Conservation (phyloP, 2,113 vertebrate species). For the Phocoena sinus region DNA sequence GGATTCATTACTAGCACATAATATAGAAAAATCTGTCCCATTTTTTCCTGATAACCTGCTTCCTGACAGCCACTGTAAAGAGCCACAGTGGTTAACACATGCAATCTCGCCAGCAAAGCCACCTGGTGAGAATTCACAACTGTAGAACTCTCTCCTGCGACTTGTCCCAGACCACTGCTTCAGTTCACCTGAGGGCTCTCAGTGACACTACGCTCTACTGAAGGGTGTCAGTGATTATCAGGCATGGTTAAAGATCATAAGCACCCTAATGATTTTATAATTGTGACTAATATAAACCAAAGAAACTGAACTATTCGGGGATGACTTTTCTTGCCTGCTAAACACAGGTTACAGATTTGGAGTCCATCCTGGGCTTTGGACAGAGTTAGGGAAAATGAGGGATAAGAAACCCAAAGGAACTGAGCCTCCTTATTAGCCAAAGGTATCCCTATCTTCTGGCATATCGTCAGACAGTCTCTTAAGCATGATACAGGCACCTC, state of each 20-base stretch:
- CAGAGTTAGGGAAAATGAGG: not conserved
- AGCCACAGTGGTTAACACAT: constrained; percentile 23
- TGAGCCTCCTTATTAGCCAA: not conserved
- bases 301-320: not conserved
- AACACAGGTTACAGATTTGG: not conserved
- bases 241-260: constrained; percentile 10
- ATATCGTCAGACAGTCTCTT: not conserved
- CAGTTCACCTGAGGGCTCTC: not conserved
- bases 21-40: not conserved
- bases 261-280: not conserved
- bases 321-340: not conserved
- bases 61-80: not conserved
- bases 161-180: not conserved
- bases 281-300: not conserved
- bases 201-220: not conserved
- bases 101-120: constrained; percentile 44
- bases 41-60: constrained; percentile 26
- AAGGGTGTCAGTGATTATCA: not conserved
- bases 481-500: not conserved
- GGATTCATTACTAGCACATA: not conserved
- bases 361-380: not conserved
- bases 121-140: not conserved
- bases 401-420: not conserved
- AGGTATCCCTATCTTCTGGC: not conserved
- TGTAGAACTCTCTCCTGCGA: not conserved